Evolutionary conservation across 2,113 vertebrate genomes (phyloP), one percentile per base, ranked within the genome.

Genomic region (Ophiodon elongatus): DNA sequence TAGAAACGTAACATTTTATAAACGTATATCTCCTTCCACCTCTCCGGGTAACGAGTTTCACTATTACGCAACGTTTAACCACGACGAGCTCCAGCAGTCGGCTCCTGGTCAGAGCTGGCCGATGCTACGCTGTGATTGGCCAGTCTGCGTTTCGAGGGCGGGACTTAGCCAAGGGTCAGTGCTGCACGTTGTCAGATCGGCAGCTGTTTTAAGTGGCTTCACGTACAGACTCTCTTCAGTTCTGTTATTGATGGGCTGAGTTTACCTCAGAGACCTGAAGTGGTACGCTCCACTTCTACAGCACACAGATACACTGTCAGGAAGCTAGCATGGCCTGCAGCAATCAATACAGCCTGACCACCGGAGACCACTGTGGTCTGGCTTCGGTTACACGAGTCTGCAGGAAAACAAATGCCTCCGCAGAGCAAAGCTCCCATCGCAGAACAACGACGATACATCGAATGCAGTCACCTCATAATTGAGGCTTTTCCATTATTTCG

Each of bases 341-440:
- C 67, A 39, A 93, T 92, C 90, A 83, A 91, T 91, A 79, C 66
- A 73, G n/a, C 47, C 70, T 63, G 69, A 82, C 89, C 86, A 74
- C 84, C 60, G 60, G 82, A 88, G 83, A 79, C 62, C 68, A 43
- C 68, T 80, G 76, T 33, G 74, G 76, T 70, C 50, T 13, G 70
- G 72, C 80, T 92, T 68, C 76, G 74, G 79, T 89, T 89, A 82
- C 79, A 83, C 67, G 35, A 67, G 73, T 71, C 47, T 41, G 73
- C 35, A 79, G 31, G 29, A n/a, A 71, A 73, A 65, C n/a, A 64
- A 77, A 82, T 39, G 45, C 52, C 21, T 77, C 64, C 43, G 29
- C 3, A 27, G 37, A 65, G 54, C 13, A 41, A 21, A n/a, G 39
- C 39, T 52, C 65, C 37, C 41, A 47, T 80, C 70, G 79, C 6